A percentile compares a stretch with the other conserved stretches of the same genome.
These are phyloP conservation scores for Tetrao urogallus DNA, from an alignment of 2,113 vertebrate genomes.

Conservation along the genomic window DNA sequence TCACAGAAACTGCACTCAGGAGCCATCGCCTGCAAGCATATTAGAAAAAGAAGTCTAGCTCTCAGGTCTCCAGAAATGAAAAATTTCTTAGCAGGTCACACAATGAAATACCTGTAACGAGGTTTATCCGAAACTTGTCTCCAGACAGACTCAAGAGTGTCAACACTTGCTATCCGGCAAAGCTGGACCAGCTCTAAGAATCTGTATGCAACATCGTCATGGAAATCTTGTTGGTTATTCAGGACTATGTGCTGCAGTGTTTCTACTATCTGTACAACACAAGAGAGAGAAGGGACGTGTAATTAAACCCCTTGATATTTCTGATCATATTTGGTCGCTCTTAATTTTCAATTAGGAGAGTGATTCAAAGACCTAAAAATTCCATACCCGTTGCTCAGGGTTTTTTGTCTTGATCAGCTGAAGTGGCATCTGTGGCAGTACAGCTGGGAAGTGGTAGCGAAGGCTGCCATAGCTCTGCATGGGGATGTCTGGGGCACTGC, in stretches of 20 bases:
- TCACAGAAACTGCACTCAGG: constrained; percentile 73
- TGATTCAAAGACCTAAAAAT: not conserved
- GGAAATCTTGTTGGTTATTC: constrained; percentile 75
- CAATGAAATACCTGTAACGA: constrained; percentile 43
- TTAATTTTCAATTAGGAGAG: not conserved
- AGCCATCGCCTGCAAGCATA: constrained; percentile 78
- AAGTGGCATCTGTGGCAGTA: constrained; percentile 68
- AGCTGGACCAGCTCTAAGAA: constrained; percentile 80
- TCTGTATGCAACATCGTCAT: constrained; percentile 72
- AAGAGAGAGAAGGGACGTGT: not conserved
- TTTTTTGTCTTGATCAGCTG: constrained; percentile 75
- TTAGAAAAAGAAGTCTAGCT: not conserved
- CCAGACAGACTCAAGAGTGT: constrained; percentile 77
- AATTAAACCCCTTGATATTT: not conserved
- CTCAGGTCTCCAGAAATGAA: not conserved
- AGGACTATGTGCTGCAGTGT: constrained; percentile 79
- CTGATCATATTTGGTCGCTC: not conserved
- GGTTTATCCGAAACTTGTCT: constrained; percentile 63
- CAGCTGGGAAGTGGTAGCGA: constrained; percentile 68
- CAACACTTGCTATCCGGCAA: constrained; percentile 45
- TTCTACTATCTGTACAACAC: constrained; percentile 75
- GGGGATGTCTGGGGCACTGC: not conserved
- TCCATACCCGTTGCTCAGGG: constrained; percentile 77
- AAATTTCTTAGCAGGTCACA: not conserved
- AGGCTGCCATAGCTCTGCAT: constrained; percentile 75